Evolutionary conservation across 2,888 invertebrate genomes (phyloP).

Genomic region (Scaptomyza tumidula): DNA sequence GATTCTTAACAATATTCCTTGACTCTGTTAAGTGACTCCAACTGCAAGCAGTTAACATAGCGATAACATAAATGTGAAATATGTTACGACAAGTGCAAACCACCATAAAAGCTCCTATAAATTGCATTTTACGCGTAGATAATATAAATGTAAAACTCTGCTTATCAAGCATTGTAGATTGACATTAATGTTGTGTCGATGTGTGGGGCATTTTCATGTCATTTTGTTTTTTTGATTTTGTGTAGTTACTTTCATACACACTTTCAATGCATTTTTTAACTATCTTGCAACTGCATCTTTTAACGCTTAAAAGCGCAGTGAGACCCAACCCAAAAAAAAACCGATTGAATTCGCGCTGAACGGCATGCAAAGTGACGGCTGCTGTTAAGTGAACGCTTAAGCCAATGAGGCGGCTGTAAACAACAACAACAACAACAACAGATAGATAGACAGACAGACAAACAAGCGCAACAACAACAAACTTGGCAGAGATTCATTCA

Average conservation of each 20-base stretch:
- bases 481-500: constrained; percentile 61
- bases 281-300: constrained; percentile 43
- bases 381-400: constrained; percentile 74
- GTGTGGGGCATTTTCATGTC: constrained; percentile 25
- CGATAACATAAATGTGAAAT: neutral
- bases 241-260: constrained; percentile 1
- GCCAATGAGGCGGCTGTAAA: constrained; percentile 58
- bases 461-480: constrained; percentile 58
- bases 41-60: neutral
- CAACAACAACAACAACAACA: constrained; percentile 9
- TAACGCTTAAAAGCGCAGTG: constrained; percentile 30
- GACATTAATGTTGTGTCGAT: constrained; percentile 14
- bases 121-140: neutral
- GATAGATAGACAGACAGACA: constrained; percentile 61
- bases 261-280: constrained; percentile 47
- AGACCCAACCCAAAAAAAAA: constrained; percentile 30
- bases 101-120: neutral
- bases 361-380: constrained; percentile 46
- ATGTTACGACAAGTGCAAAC: neutral
- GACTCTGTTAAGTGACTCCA: neutral
- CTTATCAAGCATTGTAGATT: constrained; percentile 4
- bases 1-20: too few relatives aligned
- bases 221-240: too few relatives aligned
- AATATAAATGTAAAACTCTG: constrained; percentile 2
- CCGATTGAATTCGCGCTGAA: constrained; percentile 27